These are phyloP conservation scores for Drosophila ercepeae DNA, from an alignment of 1,140 invertebrate species.

Conservation along the genomic window DNA sequence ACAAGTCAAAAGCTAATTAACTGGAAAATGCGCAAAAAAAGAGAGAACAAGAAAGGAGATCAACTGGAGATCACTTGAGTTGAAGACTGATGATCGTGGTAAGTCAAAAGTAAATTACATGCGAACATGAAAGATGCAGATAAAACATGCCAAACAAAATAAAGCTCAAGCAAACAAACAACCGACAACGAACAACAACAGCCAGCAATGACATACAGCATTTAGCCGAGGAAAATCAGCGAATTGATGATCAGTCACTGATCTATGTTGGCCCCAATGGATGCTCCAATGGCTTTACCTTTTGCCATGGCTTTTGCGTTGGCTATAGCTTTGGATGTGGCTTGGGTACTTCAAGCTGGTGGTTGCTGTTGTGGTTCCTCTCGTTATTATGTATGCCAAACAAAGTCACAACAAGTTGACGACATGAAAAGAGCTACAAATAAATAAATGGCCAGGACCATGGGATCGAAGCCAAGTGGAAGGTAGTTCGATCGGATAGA, in stretches of 20 bases:
- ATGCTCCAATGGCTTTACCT: constrained; percentile 2
- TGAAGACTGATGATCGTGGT: constrained; percentile 46
- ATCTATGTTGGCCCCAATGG: constrained; percentile 61
- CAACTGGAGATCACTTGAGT: neutral
- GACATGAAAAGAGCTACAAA: constrained; percentile 57
- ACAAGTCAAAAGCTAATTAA: constrained; percentile 76
- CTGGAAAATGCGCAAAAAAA: constrained; percentile 45
- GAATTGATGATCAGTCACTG: constrained; percentile 75
- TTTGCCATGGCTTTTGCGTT: neutral
- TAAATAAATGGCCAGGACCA: constrained; percentile 59
- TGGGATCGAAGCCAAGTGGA: constrained; percentile 33
- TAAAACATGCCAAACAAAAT: constrained; percentile 80
- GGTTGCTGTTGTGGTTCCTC: constrained; percentile 11
- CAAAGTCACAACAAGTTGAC: constrained; percentile 81
- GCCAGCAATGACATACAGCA: constrained; percentile 62
- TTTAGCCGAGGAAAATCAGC: constrained; percentile 54
- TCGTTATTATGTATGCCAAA: constrained; percentile 80
- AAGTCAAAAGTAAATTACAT: constrained; percentile 74
- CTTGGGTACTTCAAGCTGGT: neutral
- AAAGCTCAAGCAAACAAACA: constrained; percentile 53
- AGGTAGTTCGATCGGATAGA: constrained; percentile 51
- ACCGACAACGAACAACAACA: constrained; percentile 29
- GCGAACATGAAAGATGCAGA: constrained; percentile 80
- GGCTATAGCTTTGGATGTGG: too few species aligned
- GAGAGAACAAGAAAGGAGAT: constrained; percentile 23